Evolutionary conservation across 1,140 invertebrate species (phyloP).

Genomic region (Cotesia chilonis): DNA sequence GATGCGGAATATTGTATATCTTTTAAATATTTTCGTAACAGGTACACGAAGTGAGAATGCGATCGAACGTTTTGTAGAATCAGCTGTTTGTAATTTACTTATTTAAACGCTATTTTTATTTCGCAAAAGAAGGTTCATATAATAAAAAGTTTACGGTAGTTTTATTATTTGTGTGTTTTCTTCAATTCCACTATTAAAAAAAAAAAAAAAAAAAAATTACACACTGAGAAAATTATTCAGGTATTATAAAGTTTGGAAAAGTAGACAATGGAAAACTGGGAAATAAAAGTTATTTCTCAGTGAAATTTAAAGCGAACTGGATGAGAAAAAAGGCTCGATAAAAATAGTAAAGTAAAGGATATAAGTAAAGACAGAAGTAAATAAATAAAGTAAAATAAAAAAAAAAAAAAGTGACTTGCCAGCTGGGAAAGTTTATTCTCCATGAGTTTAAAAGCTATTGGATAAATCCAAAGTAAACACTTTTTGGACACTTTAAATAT

Average conservation of each 20-base stretch:
- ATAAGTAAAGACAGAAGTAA: neutral
- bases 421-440: constrained; percentile 22
- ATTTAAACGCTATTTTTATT: neutral
- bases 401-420: constrained; percentile 19
- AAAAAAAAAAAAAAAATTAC: no score
- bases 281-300: no score
- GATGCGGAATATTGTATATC: neutral
- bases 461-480: constrained; percentile 8
- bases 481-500: neutral
- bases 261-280: no score
- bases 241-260: no score
- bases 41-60: neutral
- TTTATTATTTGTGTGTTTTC: no score
- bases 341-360: neutral
- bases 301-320: no score
- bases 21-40: neutral
- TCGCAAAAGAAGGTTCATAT: neutral
- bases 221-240: no score
- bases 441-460: neutral
- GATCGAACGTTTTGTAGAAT: neutral
- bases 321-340: neutral
- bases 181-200: no score
- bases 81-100: neutral
- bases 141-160: no score
- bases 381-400: constrained; percentile 4